Evolutionary conservation across 2,888 invertebrate species (phyloP).

Genomic region (Chorisops tibialis): DNA sequence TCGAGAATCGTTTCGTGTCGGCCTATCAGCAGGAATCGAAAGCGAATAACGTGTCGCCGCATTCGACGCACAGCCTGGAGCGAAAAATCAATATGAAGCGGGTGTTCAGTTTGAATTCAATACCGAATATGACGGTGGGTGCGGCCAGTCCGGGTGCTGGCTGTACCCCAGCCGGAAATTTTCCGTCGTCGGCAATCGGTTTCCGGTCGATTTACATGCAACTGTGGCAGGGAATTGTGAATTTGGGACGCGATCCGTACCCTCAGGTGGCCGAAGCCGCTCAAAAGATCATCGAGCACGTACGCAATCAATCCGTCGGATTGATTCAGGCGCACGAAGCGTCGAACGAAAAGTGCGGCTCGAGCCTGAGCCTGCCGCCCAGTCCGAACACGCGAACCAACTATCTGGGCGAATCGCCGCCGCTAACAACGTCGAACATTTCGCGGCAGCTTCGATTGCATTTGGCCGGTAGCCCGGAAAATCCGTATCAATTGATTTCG

Average conservation of each 20-base stretch:
- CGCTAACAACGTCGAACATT: background rate
- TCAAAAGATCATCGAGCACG: slow-evolving; percentile 70
- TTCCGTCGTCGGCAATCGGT: slow-evolving; percentile 35
- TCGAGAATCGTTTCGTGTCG: slow-evolving; percentile 83
- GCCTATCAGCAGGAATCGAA: slow-evolving; percentile 63
- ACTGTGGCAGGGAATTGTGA: slow-evolving; percentile 79
- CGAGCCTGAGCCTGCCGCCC: slow-evolving; percentile 59
- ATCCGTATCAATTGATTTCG: too few species aligned
- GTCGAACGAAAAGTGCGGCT: slow-evolving; percentile 44
- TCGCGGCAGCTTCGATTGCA: slow-evolving; percentile 9
- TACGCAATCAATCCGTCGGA: slow-evolving; percentile 62
- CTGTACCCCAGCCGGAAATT: slow-evolving; percentile 12
- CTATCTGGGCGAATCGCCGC: slow-evolving; percentile 46
- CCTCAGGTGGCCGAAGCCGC: slow-evolving; percentile 79
- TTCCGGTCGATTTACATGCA: slow-evolving; percentile 74
- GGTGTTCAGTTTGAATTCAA: slow-evolving; percentile 68
- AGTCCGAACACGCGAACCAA: slow-evolving; percentile 58
- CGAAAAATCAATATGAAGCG: slow-evolving; percentile 56
- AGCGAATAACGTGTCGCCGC: background rate
- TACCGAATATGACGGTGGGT: slow-evolving; percentile 55
- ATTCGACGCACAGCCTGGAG: slow-evolving; percentile 50
- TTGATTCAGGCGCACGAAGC: slow-evolving; percentile 51
- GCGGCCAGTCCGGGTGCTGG: slow-evolving; percentile 34
- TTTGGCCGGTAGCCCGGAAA: background rate
- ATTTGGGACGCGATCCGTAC: slow-evolving; percentile 82